Base-by-base conservation (phyloP, 2,797 vertebrate species). In the Acropternis orthonyx region DNA sequence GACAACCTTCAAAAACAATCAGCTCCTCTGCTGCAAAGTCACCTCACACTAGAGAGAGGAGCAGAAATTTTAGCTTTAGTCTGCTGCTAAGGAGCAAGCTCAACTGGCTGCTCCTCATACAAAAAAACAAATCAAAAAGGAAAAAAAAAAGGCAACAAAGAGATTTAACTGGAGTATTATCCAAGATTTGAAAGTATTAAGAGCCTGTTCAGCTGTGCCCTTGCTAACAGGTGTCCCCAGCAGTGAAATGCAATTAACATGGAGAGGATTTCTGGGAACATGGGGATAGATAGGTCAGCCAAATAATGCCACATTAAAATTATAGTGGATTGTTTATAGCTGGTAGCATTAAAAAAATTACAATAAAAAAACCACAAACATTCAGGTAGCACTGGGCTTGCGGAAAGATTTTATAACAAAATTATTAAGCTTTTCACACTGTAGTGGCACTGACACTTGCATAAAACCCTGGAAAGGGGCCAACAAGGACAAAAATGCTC, bases 201-300 rank as follows among this genome's bases (percentile, higher is more conserved):
- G 71, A 74, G 74, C 22, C 39, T 58, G 92, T n/a, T 93, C 74
- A 83, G 92, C 88, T 74, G 85, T 77, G 48, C 76, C 92, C 68
- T 93, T 80, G 34, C 41, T 88, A 94, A 94, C 96, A 97, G 96
- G 93, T 96, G 95, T 92, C 90, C 93, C 78, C 95, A 96, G 85
- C 90, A 85, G 79, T 37, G 85, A 94, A 96, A 91, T 88, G 92
- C 89, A 88, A 85, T 68, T 75, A 92, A 96, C 48, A 82, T 27
- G 62, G 74, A 90, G 63, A 63, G 92, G 92, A 77, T 85, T 96
- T 95, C 94, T 96, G 95, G 89, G 68, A 95, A 93, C 88, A 91
- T 26, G 37, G 74, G 85, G 78, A 95, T 80, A 51, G 71, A 12
- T 43, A 65, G 46, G 87, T 89, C 95, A 96, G 89, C 88, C 96